Evolutionary conservation across 2,888 invertebrate genomes (phyloP).

Genomic region (Eristalis arbustorum): DNA sequence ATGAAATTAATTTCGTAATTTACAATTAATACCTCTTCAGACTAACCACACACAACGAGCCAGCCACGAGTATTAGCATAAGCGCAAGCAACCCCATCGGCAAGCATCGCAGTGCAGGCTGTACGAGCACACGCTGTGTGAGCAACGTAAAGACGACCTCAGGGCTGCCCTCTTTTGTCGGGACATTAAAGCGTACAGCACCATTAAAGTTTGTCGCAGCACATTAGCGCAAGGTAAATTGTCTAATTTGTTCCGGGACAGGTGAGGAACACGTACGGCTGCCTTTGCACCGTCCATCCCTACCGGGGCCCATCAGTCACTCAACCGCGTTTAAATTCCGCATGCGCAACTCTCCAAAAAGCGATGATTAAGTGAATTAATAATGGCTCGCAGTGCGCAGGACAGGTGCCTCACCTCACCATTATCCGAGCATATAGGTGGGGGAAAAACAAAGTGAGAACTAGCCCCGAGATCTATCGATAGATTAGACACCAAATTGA

Average conservation of each 20-base stretch:
- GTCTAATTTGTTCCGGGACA: constrained; percentile 68
- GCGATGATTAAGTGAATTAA: constrained; percentile 57
- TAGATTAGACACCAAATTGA: constrained; percentile 22
- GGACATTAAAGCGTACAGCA: constrained; percentile 48
- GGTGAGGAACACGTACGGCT: constrained; percentile 45
- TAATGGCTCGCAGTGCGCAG: constrained; percentile 42
- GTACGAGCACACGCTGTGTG: background rate
- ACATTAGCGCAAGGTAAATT: constrained; percentile 59
- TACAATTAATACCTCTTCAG: constrained; percentile 64
- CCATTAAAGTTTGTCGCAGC: constrained; percentile 67
- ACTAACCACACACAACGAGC: constrained; percentile 42
- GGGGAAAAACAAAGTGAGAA: constrained; percentile 9
- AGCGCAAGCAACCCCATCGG: constrained; percentile 19
- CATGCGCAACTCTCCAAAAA: constrained; percentile 48
- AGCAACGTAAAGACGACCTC: background rate
- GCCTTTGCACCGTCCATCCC: background rate
- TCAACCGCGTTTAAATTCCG: constrained; percentile 58
- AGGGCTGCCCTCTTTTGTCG: constrained; percentile 12
- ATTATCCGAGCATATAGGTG: constrained; percentile 4
- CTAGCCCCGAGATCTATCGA: constrained; percentile 20
- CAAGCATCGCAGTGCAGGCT: background rate
- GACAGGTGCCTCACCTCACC: constrained; percentile 47
- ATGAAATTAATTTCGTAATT: constrained; percentile 52
- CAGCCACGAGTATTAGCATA: constrained; percentile 26
- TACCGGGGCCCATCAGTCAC: constrained; percentile 24